A percentile compares a stretch with the other conserved stretches of the same genome.
phyloP scores from a whole-genome alignment of 2,797 vertebrate species.

The Premnoplex brunnescens region DNA sequence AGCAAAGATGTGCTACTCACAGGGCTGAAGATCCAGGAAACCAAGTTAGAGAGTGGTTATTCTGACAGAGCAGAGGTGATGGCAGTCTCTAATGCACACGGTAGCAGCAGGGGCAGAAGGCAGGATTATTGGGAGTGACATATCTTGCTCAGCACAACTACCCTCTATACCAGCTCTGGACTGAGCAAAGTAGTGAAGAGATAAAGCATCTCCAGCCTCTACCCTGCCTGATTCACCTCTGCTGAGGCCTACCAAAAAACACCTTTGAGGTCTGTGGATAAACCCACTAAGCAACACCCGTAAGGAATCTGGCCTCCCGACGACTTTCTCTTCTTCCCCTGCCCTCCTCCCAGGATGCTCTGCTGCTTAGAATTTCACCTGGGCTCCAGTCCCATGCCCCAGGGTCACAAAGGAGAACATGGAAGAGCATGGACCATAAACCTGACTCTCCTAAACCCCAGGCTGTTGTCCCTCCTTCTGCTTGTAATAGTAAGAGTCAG shows the following conservation, averaged over 20 bases:
- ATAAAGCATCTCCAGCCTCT: not conserved
- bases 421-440: not conserved
- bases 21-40: not conserved
- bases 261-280: not conserved
- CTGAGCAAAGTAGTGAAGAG: not conserved
- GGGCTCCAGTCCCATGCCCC: fast-evolving
- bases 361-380: not conserved
- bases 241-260: not conserved
- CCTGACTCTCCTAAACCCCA: not conserved
- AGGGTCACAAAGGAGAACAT: not conserved
- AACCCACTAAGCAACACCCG: not conserved
- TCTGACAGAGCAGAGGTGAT: not conserved
- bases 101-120: no score
- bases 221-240: not conserved
- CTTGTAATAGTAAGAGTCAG: not conserved
- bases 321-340: not conserved
- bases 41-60: not conserved
- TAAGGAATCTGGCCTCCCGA: fast-evolving
- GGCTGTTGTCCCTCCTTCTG: not conserved
- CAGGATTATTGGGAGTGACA: not conserved
- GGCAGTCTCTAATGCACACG: not conserved
- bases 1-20: not conserved
- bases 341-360: not conserved
- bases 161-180: fast-evolving
- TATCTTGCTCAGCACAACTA: fast-evolving